Conservation (phyloP, 37 sponge, comb jelly and placozoan genomes). For the Diacarnus erythraeanus region DNA sequence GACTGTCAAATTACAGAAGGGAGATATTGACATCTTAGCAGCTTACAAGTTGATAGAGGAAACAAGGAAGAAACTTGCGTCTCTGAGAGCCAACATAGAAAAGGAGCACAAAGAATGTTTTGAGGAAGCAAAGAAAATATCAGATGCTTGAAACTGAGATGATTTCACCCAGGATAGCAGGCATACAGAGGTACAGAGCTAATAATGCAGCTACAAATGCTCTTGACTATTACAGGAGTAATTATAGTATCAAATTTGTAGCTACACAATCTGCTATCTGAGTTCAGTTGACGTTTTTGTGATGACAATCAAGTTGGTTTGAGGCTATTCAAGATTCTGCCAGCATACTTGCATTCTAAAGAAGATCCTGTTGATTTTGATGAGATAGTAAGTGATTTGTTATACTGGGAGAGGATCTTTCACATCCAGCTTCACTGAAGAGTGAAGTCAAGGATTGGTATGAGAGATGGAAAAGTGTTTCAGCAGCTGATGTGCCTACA, state of each 20-base stretch:
- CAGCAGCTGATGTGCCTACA: neutral
- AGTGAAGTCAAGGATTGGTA: neutral
- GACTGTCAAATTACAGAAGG: too few relatives aligned
- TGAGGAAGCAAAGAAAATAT: neutral
- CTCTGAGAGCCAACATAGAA: neutral
- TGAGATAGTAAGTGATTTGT: neutral
- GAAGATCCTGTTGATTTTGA: neutral
- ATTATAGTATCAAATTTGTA: neutral
- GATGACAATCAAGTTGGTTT: neutral
- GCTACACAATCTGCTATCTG: too few relatives aligned
- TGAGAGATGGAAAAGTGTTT: neutral
- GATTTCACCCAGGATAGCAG: neutral
- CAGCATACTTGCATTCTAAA: neutral
- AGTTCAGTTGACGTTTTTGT: neutral
- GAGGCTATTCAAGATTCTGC: neutral
- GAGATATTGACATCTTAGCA: too few relatives aligned
- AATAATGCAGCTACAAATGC: neutral
- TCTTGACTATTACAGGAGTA: neutral
- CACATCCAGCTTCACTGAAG: neutral
- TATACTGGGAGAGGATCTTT: neutral
- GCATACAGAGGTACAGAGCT: neutral
- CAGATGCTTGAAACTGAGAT: neutral
- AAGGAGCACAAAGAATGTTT: neutral
- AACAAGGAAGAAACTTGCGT: too few relatives aligned
- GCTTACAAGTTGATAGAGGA: too few relatives aligned